phyloP scores from a whole-genome alignment of 2,797 vertebrate genomes.

The Sebastes diploproa region DNA sequence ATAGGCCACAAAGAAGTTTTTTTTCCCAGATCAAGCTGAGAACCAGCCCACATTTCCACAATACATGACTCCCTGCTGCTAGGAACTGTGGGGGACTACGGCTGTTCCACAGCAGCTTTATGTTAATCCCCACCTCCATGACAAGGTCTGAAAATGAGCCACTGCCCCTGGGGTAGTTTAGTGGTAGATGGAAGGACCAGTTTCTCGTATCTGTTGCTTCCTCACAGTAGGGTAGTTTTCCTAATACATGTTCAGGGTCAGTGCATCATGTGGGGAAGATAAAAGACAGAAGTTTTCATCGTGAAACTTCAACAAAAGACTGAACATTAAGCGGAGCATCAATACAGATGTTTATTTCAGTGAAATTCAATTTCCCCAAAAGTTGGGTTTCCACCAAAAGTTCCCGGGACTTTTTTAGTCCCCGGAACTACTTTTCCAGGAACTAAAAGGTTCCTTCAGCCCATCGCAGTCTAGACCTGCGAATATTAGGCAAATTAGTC shows the following conservation, averaged over 20 bases:
- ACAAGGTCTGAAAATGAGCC: slow-evolving; percentile 8
- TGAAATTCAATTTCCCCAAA: not conserved
- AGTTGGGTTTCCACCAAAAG: not conserved
- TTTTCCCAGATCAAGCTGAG: slow-evolving; percentile 14
- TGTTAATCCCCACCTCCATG: slow-evolving; percentile 22
- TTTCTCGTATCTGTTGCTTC: not conserved
- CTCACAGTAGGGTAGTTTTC: slow-evolving; percentile 12
- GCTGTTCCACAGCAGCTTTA: slow-evolving; percentile 15
- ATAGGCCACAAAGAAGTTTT: slow-evolving; percentile 11
- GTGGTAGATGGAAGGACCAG: not conserved
- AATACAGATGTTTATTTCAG: not conserved
- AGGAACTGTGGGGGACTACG: not conserved
- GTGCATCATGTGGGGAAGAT: not conserved
- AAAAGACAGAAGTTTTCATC: not conserved
- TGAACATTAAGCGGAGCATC: not conserved
- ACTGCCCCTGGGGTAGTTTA: slow-evolving; percentile 6
- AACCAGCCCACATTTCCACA: not conserved
- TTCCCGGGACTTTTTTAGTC: no score
- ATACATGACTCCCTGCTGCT: slow-evolving; percentile 8
- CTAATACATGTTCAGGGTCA: not conserved
- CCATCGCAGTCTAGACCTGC: no score
- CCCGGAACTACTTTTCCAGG: no score
- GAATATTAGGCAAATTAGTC: no score
- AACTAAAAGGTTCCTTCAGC: no score
- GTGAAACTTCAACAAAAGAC: not conserved